Conservation (phyloP, 2,797 vertebrate species). For the Cuculus canorus region DNA sequence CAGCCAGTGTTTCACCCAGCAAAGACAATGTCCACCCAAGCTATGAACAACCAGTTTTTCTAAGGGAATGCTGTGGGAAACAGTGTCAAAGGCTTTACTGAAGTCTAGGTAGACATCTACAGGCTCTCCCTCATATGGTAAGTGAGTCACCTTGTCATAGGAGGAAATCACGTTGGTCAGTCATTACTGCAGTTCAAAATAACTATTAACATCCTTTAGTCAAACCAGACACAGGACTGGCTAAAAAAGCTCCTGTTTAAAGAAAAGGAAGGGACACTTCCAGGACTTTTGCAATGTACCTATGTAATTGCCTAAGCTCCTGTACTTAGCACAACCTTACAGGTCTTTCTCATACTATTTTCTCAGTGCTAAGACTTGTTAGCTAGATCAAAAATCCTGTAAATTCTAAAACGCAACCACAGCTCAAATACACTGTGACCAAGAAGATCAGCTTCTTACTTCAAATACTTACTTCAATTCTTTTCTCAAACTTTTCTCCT, state of each 20-base stretch:
- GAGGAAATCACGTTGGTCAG: no score
- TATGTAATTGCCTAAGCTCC: neutral
- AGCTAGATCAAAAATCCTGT: neutral
- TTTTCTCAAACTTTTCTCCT: constrained; percentile 90
- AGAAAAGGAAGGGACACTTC: neutral
- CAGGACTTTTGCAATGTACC: neutral
- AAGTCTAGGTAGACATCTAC: no score
- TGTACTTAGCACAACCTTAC: neutral
- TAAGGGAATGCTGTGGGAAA: no score
- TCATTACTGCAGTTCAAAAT: neutral
- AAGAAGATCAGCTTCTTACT: constrained; percentile 76
- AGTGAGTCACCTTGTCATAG: no score
- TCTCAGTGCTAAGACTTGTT: neutral
- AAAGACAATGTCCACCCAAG: no score
- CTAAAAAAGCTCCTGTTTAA: neutral
- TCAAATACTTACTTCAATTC: constrained; percentile 97
- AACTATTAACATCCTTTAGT: neutral
- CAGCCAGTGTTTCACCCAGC: no score
- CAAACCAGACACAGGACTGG: neutral
- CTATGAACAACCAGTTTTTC: no score
- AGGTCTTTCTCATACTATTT: neutral
- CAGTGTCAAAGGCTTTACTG: no score
- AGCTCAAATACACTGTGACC: neutral
- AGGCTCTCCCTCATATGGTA: no score
- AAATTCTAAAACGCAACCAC: neutral